Evolutionary conservation across 2,113 vertebrate species (phyloP), one percentile per base, ranked within the genome.

Genomic region (Lasiurus borealis): DNA sequence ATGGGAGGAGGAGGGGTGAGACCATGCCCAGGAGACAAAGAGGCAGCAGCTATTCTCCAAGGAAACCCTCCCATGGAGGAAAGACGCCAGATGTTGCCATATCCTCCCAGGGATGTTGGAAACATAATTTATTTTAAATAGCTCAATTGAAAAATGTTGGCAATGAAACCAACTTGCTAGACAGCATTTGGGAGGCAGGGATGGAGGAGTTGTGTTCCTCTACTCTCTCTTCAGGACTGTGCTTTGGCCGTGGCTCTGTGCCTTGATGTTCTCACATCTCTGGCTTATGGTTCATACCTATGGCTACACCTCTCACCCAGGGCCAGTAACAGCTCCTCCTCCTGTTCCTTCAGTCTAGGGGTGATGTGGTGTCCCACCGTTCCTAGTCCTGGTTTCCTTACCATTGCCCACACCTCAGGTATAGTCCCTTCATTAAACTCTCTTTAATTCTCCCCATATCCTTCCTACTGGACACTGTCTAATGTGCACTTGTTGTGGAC

Each of bases 1-100:
- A 40, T 19, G 1, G 7, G 2, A 5, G 0, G 8, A 64, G 54
- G 16, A 16, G 6, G 27, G n/a, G 40, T 3, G 54, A 48, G 76
- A 1, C 27, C 21, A 4, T 11, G 54, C 18, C n/a, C 29, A 6
- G 15, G 71, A 44, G 68, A n/a, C 3, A 3, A 34, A 83, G 3
- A 54, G 5, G 18, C 62, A 36, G 52, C 23, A 34, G 16, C 48
- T 76, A 2, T 36, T 72, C 66, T 57, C 46, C 57, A 46, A n/a
- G 31, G 5, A 95, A 75, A 72, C 1, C 27, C 59, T 76, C 3
- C 59, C 48, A 11, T 1, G 14, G 29, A 85, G 3, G 48, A 15
- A 10, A 52, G 25, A 72, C 14, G 25, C 36, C 25, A 84, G 62
- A 57, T 36, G 52, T 8, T 76, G 36, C 16, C 52, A 4, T 27